These are phyloP conservation scores for Phoebastria nigripes DNA, from an alignment of 2,797 vertebrate genomes.

Conservation along the genomic window DNA sequence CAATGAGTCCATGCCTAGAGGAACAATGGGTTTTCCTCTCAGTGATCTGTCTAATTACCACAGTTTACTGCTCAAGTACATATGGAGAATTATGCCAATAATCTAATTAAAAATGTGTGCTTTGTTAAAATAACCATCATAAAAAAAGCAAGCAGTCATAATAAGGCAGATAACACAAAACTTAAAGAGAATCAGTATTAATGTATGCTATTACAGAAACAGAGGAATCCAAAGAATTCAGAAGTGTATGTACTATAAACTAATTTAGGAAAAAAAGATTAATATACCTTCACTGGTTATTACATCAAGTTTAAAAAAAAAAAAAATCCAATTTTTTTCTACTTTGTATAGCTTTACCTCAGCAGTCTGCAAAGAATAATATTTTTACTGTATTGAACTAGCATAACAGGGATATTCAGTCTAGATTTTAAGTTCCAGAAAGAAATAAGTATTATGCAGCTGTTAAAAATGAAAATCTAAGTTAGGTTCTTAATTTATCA, in stretches of 20 bases:
- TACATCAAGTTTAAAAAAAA: not conserved
- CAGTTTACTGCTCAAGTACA: not conserved
- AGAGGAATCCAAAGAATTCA: not conserved
- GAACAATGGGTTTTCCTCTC: not conserved
- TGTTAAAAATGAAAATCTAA: not conserved
- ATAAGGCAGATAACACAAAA: not conserved
- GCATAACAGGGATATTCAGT: not conserved
- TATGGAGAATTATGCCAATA: not conserved
- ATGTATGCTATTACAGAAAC: not conserved
- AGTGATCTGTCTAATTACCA: not conserved
- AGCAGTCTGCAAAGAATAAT: not conserved
- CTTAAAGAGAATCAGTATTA: not conserved
- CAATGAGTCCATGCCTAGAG: not conserved
- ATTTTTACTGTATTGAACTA: not conserved
- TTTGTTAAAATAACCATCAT: not conserved
- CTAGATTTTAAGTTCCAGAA: not conserved
- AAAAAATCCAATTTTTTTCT: not conserved
- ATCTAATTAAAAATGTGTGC: not conserved
- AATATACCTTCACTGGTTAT: not conserved
- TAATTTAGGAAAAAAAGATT: not conserved
- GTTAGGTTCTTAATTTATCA: not conserved
- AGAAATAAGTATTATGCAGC: not conserved
- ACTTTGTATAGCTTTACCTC: not conserved
- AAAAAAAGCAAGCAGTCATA: not conserved
- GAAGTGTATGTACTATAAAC: not conserved